These are phyloP conservation scores for Baronia brevicornis DNA, from an alignment of 2,888 invertebrate species.

Conservation along the genomic window DNA sequence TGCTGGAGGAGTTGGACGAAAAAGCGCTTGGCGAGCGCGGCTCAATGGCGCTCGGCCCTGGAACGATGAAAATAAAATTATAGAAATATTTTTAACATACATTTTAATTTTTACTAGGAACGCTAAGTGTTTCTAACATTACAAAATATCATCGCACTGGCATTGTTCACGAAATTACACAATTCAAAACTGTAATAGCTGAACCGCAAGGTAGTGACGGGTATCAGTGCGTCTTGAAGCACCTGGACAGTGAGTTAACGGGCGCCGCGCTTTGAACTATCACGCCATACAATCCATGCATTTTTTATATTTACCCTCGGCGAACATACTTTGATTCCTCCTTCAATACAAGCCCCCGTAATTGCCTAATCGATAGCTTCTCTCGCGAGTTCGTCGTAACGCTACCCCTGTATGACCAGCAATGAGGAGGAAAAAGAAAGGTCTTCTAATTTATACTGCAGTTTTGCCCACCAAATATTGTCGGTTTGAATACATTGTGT, in stretches of 20 bases:
- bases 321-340: conserved; percentile 73
- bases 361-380: conserved; percentile 58
- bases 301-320: conserved; percentile 74
- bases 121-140: conserved; percentile 11
- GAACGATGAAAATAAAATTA: conserved; percentile 34
- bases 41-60: conserved; percentile 74
- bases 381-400: conserved; percentile 31
- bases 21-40: conserved; percentile 75
- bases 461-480: conserved; percentile 63
- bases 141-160: no score
- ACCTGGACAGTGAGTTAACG: conserved; percentile 44
- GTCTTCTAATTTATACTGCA: conserved; percentile 64
- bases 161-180: conserved; percentile 6
- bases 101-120: conserved; percentile 22
- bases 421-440: conserved; percentile 55
- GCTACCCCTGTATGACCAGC: conserved; percentile 41
- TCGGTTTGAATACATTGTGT: conserved; percentile 72
- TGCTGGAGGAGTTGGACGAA: conserved; percentile 83
- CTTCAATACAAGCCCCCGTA: conserved; percentile 56
- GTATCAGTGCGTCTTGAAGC: conserved; percentile 42
- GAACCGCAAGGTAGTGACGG: conserved; percentile 31
- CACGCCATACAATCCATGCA: conserved; percentile 77
- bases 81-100: conserved; percentile 30
- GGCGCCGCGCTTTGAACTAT: conserved; percentile 70
- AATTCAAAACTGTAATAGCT: conserved; percentile 17